phyloP scores from a whole-genome alignment of 2,113 vertebrate genomes.

The Anarrhichthys ocellatus region DNA sequence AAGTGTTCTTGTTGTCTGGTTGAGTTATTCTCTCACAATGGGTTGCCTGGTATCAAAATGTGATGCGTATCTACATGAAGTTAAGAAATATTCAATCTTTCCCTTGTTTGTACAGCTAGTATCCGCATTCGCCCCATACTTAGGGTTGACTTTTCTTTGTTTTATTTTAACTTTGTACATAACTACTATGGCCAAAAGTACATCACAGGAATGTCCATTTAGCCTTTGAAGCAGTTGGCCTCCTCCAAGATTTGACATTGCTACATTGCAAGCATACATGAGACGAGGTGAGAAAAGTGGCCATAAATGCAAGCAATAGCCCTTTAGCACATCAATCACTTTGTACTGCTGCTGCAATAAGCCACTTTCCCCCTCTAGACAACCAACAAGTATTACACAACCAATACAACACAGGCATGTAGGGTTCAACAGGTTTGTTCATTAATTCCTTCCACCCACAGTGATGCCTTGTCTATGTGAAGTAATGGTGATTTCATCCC shows the following conservation, averaged over 20 bases:
- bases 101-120: neutral
- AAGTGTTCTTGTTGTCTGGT: neutral
- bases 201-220: neutral
- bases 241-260: neutral
- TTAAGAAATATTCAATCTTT: neutral
- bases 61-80: neutral
- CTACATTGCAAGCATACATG: neutral
- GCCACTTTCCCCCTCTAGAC: too few relatives aligned
- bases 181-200: neutral
- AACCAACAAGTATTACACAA: neutral
- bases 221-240: neutral
- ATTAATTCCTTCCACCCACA: neutral
- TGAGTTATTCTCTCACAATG: neutral
- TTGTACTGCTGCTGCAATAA: neutral
- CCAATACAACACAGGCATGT: neutral
- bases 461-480: neutral
- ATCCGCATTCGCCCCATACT: neutral
- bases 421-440: slow-evolving; percentile 4
- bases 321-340: neutral
- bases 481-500: slow-evolving; percentile 6
- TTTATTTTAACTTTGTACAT: neutral
- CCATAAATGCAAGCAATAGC: neutral
- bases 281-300: neutral
- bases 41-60: neutral
- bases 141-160: neutral